Percentiles rank a stretch among this genome's conserved stretches.
These are phyloP conservation scores for Halichoerus grypus DNA, from an alignment of 2,113 vertebrate species.

Conservation along the genomic window DNA sequence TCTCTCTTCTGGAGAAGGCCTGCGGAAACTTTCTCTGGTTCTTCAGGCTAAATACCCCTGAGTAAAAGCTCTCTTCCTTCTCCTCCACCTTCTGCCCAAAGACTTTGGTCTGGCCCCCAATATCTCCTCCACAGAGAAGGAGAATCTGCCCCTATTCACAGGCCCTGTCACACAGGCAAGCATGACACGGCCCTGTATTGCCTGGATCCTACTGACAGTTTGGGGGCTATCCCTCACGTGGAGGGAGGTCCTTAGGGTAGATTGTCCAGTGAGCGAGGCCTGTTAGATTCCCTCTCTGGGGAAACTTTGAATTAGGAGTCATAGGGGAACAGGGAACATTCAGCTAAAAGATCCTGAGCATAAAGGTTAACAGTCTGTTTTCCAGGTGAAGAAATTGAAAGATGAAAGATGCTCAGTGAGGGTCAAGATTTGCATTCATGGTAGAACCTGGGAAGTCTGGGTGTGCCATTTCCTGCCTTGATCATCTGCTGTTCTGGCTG, in stretches of 20 bases:
- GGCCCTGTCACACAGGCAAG: neutral
- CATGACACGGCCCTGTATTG: too few relatives aligned
- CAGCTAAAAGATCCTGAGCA: neutral
- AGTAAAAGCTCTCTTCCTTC: neutral
- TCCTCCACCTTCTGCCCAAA: neutral
- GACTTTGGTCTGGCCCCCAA: neutral
- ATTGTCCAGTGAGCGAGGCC: neutral
- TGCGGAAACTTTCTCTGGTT: neutral
- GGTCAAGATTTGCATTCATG: neutral
- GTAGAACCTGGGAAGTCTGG: neutral
- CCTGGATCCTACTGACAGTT: neutral
- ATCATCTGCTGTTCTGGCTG: neutral
- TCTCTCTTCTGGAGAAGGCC: neutral
- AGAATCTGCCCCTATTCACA: neutral
- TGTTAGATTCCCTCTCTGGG: neutral
- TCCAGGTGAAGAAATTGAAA: neutral
- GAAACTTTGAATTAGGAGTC: neutral
- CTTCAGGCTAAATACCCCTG: neutral
- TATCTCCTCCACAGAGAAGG: neutral
- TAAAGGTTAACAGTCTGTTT: neutral
- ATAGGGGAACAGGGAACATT: neutral
- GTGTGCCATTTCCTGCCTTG: neutral
- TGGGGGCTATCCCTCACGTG: neutral
- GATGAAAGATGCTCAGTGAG: neutral
- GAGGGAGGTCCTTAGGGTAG: neutral